phyloP scores from a whole-genome alignment of 2,888 invertebrate species.

The Opisthograptis luteolata region DNA sequence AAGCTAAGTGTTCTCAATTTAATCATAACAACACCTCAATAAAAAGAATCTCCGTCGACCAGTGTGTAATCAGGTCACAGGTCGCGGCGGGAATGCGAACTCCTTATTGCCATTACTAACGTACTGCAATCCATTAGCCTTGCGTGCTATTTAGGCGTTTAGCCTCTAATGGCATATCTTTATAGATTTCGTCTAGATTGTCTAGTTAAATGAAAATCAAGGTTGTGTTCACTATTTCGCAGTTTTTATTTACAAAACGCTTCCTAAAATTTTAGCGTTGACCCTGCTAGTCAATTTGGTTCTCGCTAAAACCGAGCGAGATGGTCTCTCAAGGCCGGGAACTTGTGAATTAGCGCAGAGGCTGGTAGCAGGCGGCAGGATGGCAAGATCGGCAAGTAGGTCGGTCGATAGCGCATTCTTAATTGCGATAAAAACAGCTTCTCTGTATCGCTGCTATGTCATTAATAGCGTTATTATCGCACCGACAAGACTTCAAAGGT shows the following conservation, averaged over 20 bases:
- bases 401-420: conserved; percentile 66
- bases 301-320: conserved; percentile 56
- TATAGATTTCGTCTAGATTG: conserved; percentile 47
- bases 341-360: conserved; percentile 60
- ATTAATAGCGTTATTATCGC: conserved; percentile 74
- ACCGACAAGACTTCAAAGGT: conserved; percentile 65
- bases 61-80: conserved; percentile 56
- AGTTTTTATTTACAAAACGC: conserved; percentile 33
- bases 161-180: conserved; percentile 43
- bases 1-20: conserved; percentile 11
- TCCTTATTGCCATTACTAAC: conserved; percentile 68
- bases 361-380: conserved; percentile 35
- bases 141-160: conserved; percentile 70
- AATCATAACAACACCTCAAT: conserved; percentile 15
- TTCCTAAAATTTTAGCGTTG: conserved; percentile 43
- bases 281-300: conserved; percentile 58
- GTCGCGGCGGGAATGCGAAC: conserved; percentile 67
- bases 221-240: conserved; percentile 30
- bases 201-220: conserved; percentile 35
- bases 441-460: conserved; percentile 54
- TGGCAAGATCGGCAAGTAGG: conserved; percentile 52
- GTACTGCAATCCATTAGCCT: conserved; percentile 69
- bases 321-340: conserved; percentile 55
- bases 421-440: conserved; percentile 71
- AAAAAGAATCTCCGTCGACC: conserved; percentile 29